Percentiles rank a stretch among this genome's conserved stretches.
phyloP scores from a whole-genome alignment of 2,888 invertebrate genomes.

The Eupeodes luniger region DNA sequence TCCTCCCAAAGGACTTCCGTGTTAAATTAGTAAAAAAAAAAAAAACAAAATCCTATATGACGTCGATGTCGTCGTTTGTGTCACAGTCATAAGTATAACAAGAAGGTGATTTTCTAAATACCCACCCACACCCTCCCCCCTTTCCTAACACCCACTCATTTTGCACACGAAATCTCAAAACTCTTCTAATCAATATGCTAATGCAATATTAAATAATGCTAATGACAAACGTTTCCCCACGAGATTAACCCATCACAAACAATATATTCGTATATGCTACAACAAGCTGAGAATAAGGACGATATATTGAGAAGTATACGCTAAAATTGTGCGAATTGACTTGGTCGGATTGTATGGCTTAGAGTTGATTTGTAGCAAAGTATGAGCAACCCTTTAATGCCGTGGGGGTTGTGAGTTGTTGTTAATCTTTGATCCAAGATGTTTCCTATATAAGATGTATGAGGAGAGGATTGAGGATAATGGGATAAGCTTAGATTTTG shows the following conservation, averaged over 20 bases:
- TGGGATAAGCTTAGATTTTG: background rate
- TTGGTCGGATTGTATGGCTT: background rate
- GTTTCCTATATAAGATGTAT: slow-evolving; percentile 39
- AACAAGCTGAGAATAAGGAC: slow-evolving; percentile 28
- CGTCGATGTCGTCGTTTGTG: background rate
- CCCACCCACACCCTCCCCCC: background rate
- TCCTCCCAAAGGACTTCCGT: slow-evolving; percentile 43
- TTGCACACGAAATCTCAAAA: slow-evolving; percentile 40
- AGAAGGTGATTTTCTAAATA: background rate
- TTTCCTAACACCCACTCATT: background rate
- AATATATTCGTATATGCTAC: slow-evolving; percentile 25
- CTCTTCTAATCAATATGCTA: slow-evolving; percentile 72
- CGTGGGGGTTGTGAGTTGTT: slow-evolving; percentile 22
- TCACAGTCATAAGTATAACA: background rate
- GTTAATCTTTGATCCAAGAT: slow-evolving; percentile 45
- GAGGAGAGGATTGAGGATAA: background rate
- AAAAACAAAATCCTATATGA: slow-evolving; percentile 31
- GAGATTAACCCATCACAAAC: slow-evolving; percentile 71
- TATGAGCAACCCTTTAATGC: background rate
- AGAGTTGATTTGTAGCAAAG: background rate
- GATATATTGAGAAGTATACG: background rate
- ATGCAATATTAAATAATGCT: slow-evolving; percentile 75
- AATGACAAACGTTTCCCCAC: slow-evolving; percentile 69
- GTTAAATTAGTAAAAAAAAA: slow-evolving; percentile 5
- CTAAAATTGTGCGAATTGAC: slow-evolving; percentile 28